Percentiles rank a stretch among this genome's conserved stretches.
Evolutionary conservation across 2,888 invertebrate genomes (phyloP).

Genomic region (Drepana falcataria): DNA sequence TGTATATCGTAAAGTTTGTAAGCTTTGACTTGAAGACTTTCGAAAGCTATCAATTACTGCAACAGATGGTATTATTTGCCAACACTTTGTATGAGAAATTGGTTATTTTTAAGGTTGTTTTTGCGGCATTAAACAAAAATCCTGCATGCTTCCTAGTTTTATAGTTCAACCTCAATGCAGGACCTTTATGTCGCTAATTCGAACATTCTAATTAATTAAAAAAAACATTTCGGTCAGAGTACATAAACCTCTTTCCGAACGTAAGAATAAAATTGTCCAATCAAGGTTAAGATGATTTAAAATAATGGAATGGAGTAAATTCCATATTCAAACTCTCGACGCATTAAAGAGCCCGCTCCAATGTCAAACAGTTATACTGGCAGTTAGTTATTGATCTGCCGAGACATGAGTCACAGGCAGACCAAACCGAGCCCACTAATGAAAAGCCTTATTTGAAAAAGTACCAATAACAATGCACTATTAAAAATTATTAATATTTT

Average conservation of each 20-base stretch:
- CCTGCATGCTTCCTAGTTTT: no score
- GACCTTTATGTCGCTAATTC: no score
- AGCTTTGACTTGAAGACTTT: neutral
- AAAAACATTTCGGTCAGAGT: no score
- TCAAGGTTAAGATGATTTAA: slow-evolving; percentile 1
- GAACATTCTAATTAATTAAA: no score
- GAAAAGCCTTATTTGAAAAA: slow-evolving; percentile 29
- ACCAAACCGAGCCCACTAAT: slow-evolving; percentile 23
- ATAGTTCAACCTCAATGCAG: no score
- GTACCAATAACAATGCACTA: slow-evolving; percentile 15
- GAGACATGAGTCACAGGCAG: slow-evolving; percentile 39
- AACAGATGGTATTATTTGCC: neutral
- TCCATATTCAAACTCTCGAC: slow-evolving; percentile 1
- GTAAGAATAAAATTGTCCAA: neutral
- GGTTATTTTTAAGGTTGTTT: no score
- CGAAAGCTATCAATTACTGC: neutral
- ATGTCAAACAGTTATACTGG: slow-evolving; percentile 36
- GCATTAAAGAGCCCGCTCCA: slow-evolving; percentile 28
- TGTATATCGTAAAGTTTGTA: neutral
- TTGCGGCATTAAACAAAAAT: no score
- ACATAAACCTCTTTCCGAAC: no score
- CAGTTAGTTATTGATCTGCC: slow-evolving; percentile 46
- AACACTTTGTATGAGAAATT: no score
- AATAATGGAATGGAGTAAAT: neutral
- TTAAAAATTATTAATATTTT: neutral